phyloP scores from a whole-genome alignment of 2,797 vertebrate species.

The Eidolon dupreanum region DNA sequence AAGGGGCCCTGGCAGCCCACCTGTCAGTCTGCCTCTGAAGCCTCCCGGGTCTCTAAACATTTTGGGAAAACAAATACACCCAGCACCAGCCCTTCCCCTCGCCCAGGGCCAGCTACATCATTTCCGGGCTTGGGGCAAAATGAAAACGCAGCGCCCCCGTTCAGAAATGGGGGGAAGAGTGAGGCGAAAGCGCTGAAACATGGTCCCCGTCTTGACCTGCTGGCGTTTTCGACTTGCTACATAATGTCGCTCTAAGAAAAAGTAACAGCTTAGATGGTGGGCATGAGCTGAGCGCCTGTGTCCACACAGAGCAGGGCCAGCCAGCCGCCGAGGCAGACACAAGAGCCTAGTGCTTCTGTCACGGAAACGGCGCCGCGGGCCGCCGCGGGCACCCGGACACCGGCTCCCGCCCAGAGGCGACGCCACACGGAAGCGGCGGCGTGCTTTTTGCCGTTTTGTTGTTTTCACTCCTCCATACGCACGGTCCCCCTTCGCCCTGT shows the following conservation, averaged over 20 bases:
- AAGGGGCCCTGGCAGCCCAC: not conserved
- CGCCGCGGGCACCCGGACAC: too few species aligned
- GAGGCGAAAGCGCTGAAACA: fast-evolving
- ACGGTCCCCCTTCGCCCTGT: fast-evolving
- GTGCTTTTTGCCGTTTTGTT: fast-evolving
- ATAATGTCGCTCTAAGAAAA: not conserved
- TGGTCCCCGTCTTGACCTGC: fast-evolving
- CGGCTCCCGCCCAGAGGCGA: too few species aligned
- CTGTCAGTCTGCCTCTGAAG: not conserved
- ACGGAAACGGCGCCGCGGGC: too few species aligned
- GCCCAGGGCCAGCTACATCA: too few species aligned
- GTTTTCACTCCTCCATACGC: fast-evolving
- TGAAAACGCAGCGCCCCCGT: fast-evolving
- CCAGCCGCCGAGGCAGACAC: not conserved
- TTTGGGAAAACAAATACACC: not conserved
- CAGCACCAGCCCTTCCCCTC: fast-evolving
- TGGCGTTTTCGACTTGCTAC: not conserved
- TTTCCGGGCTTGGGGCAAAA: not conserved
- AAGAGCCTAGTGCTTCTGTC: too few species aligned
- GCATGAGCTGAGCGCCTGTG: fast-evolving
- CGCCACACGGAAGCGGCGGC: fast-evolving
- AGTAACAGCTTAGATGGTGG: not conserved
- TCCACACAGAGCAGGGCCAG: fast-evolving
- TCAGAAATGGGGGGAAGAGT: not conserved
- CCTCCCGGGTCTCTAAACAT: too few species aligned